Base-by-base conservation (phyloP, 2,888 invertebrate genomes). In the Drosophila borborema region DNA sequence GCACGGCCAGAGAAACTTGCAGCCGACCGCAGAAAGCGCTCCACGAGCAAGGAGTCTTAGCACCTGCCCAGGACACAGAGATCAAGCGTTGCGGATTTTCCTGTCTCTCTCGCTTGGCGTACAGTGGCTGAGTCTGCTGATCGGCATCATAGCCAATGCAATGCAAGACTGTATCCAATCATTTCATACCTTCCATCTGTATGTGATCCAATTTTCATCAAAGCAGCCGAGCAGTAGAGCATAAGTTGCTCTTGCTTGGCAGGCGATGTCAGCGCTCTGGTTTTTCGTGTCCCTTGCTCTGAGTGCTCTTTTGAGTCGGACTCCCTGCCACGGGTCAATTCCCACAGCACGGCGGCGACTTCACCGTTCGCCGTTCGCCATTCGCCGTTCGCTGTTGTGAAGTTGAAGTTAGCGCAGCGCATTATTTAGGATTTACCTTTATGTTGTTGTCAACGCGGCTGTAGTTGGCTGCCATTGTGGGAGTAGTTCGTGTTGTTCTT, bases 351-450 rank as follows among this genome's bases (percentile, higher is more conserved):
- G 45, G 69, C 72, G 55, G 53, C 62, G 31, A 60, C 36, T 45
- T 14, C 20, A 2, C 20, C 20, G 20, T 20, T 20, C 20, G 20
- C 20, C 20, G 20, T 20, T 20, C 20, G 20, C 20, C 20, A 20
- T 20, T 20, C 34, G 58, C 10, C 20, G 45, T 64, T 64, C 62
- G 65, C 75, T 76, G 81, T 68, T 83, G 74, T 78, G 80, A 83
- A 85, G 86, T 78, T 83, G 82, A 85, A 86, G 86, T 83, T 86
- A 81, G 80, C 78, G 55, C 64, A 73, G 88, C 85, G 89, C 90
- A 90, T 90, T 90, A 90, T 90, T 90, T 88, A 88, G 89, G 89
- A 90, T 90, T 90, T 90, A 88, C 84, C 89, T 90, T 90, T 88
- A 89, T 88, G 83, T 89, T 90, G 89, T 84, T 84, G 90, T 84